Evolutionary conservation across 2,797 vertebrate species (phyloP), one percentile per base, ranked within the genome.

Genomic region (Hybognathus amarus): DNA sequence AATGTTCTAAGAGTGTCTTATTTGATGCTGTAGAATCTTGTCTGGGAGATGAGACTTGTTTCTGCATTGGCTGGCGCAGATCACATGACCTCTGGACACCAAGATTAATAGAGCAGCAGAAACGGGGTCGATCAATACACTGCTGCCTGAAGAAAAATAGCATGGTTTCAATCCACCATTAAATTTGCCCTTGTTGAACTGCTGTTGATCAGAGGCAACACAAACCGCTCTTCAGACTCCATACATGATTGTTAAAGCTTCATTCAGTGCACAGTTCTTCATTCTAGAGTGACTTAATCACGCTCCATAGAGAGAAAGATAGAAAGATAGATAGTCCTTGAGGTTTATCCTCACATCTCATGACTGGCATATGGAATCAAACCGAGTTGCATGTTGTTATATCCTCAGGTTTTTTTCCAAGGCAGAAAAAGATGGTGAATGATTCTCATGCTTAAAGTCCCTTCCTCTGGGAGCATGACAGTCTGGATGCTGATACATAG

Each of bases 51-150:
- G 45, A 83, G 61, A 69, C 74, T 84, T 79, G 78, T 85, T 82
- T 82, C 70, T 83, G 52, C 68, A 79, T 83, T 81, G 88, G 40
- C 79, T 68, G 82, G 78, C 87, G 84, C 73, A 95, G 93, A 73
- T 71, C 83, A 79, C 70, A 40, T 64, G 88, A 82, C 86, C 73
- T 52, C 22, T 50, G 74, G 75, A 40, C 20, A n/a, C 94, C 92
- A 90, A 94, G 92, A 90, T 88, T 90, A 83, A 95, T 95, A 77
- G 94, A 96, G 92, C 95, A 95, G 89, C 94, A 94, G 91, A 94
- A 71, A 95, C 94, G 95, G 95, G 94, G 90, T 94, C 92, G 85
- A 95, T 96, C 89, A 94, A 84, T 84, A 86, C 67, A 24, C 70
- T 18, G 77, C 59, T 7, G 80, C 75, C 87, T 66, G 64, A 59